Base-by-base conservation (phyloP, 2,888 invertebrate species). In the Calameuta pallipes region DNA sequence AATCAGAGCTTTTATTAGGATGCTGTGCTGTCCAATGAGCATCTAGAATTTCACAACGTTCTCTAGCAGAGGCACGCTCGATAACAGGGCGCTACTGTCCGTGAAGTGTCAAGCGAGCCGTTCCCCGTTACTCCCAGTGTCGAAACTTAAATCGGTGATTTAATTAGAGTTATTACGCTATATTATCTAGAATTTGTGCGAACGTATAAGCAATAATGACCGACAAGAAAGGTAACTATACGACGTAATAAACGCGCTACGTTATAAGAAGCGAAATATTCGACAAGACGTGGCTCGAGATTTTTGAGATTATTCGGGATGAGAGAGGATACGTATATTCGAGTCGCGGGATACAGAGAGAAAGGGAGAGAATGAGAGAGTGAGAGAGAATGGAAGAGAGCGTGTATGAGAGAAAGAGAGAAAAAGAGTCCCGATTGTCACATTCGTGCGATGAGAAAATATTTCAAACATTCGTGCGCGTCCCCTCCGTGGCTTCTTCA, bases 161-260 rank as follows among this genome's bases (percentile, higher is more conserved):
- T 84, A 85, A 85, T 87, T 87, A 85, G 85, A 80, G 85, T 56
- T 56, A 83, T 84, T 85, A 85, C 81, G 82, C 85, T 85, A 84
- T 85, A 87, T 86, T 87, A 87, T 86, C 85, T 88, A 87, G 82
- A 85, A 86, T 86, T 85, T 85, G 76, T 69, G 79, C 69, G 79
- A 77, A 76, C 71, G 85, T 84, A 85, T 87, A 90, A 90, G 90
- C 90, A 90, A 90, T 90, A 91, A 91, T 91, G 91, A 89, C 91
- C 87, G 91, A 91, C 91, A 91, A 91, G 85, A 91, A 91, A 91
- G 91, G 91, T 91, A 91, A 91, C 85, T 91, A 91, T 91, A 86
- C 56, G 23, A 56, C 56, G 56, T 56, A 56, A 56, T 56, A 56
- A 56, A 56, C 56, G 56, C 56, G 56, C 56, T 56, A 56, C 56